These are phyloP conservation scores for Tonatia bakeri DNA, from an alignment of 2,113 vertebrate species.

Conservation along the genomic window DNA sequence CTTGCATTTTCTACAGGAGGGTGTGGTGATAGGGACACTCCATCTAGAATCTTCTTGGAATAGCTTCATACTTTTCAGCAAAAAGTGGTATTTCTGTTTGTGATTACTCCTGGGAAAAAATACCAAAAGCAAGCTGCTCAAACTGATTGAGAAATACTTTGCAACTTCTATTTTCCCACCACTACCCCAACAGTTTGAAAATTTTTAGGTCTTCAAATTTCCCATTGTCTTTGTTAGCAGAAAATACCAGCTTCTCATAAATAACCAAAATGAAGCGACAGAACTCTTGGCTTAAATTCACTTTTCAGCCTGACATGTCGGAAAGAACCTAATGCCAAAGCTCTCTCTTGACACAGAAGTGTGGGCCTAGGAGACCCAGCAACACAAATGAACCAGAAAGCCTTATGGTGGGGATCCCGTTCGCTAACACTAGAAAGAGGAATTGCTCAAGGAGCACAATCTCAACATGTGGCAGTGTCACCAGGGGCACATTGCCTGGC, in stretches of 20 bases:
- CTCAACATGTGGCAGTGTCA: not conserved
- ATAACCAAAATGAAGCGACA: constrained; percentile 63
- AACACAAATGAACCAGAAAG: constrained; percentile 67
- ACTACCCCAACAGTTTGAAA: constrained; percentile 13
- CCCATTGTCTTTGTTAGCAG: constrained; percentile 57
- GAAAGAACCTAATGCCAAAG: constrained; percentile 57
- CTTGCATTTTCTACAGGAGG: not conserved
- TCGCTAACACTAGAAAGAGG: constrained; percentile 19
- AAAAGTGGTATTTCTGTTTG: constrained; percentile 36
- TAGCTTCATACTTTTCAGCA: not conserved
- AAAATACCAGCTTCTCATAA: constrained; percentile 69
- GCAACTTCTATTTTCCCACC: constrained; percentile 48
- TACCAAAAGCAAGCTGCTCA: constrained; percentile 35
- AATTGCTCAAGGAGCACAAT: not conserved
- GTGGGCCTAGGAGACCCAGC: constrained; percentile 49
- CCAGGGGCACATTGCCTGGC: not conserved
- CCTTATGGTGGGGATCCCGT: constrained; percentile 54
- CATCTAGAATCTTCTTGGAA: constrained; percentile 9
- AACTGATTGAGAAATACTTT: constrained; percentile 52
- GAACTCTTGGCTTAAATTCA: constrained; percentile 66
- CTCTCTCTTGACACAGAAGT: constrained; percentile 59
- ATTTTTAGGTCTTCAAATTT: constrained; percentile 58
- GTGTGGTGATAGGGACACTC: not conserved
- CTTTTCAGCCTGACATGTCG: constrained; percentile 62
- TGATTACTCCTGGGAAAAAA: constrained; percentile 16